Evolutionary conservation across 2,797 vertebrate species (phyloP), one percentile per base, ranked within the genome.

Genomic region (Mormyrops boulengeri): DNA sequence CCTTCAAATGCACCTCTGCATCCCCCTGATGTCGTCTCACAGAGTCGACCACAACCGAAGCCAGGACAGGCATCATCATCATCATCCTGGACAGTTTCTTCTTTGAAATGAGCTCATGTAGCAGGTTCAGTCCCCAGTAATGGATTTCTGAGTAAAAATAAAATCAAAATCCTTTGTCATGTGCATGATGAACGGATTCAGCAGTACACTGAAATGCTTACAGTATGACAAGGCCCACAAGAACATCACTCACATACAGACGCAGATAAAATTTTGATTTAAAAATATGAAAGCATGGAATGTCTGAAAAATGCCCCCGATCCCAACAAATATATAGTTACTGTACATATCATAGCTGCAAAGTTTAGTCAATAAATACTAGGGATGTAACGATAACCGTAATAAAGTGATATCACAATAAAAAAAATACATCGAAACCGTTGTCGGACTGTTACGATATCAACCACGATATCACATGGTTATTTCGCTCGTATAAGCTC

Each of bases 141-240:
- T 99, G 98, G 91, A 99, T 97, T 91, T 98, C 98, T 99, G 92
- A 57, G 89, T n/a, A n/a, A n/a, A n/a, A n/a, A n/a, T n/a, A 14
- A 69, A 34, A 11, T 34, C 11, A 69, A 69, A 69, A 26, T 69
- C 60, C 60, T 66, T 69, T 12, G n/a, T 69, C 26, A 30, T 12
- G 62, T 66, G 62, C 26, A 66, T 69, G 22, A 69, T 12, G 26
- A 69, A 12, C 62, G 9, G 22, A 69, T 69, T 69, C 22, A 30
- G 62, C 22, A 26, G 4, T 4, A 34, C 22, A 4, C 0, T 38
- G 12, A 38, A 73, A 38, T 73, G 66, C 66, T 38, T n/a, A n/a
- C n/a, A n/a, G n/a, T 6, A 17, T 17, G 66, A 34, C 30, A 34
- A 69, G 22, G 34, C 12, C 30, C 66, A 73, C 12, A 14, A 17